phyloP scores from a whole-genome alignment of 1,140 invertebrate species.

The Drosophila prosaltans region DNA sequence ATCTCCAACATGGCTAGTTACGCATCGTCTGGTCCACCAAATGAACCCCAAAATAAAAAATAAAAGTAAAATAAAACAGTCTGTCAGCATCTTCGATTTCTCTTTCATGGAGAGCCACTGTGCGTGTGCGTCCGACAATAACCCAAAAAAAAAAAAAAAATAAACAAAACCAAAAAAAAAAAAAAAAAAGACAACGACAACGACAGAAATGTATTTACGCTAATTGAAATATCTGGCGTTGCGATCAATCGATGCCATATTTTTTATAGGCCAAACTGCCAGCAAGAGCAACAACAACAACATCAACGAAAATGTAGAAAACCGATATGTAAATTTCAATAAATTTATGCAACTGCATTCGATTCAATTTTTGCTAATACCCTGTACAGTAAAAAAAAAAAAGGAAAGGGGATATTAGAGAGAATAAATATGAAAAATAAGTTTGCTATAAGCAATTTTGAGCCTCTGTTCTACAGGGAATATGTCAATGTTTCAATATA shows the following conservation, averaged over 20 bases:
- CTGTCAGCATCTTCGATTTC: conserved; percentile 67
- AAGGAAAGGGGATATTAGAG: no score
- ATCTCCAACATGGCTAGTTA: conserved; percentile 45
- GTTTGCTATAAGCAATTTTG: no score
- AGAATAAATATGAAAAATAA: no score
- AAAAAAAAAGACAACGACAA: conserved; percentile 27
- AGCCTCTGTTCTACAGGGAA: no score
- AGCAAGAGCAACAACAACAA: conserved; percentile 20
- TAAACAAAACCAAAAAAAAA: conserved; percentile 21
- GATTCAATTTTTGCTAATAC: neutral
- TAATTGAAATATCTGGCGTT: conserved; percentile 81
- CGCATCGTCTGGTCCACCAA: conserved; percentile 34
- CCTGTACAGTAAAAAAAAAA: conserved; percentile 17
- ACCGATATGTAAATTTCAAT: conserved; percentile 79
- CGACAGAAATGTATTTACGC: conserved; percentile 81
- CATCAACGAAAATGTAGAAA: conserved; percentile 37
- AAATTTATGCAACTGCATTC: conserved; percentile 78
- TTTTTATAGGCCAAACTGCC: conserved; percentile 71
- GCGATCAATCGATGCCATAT: conserved; percentile 81
- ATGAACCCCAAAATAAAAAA: conserved; percentile 40
- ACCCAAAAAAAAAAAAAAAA: conserved; percentile 22
- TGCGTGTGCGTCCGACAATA: conserved; percentile 36
- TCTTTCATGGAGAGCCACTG: conserved; percentile 55
- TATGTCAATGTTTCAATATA: no score
- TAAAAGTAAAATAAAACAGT: conserved; percentile 11